Base-by-base conservation (phyloP, 2,888 invertebrate species). In the Aleiodes leptofemur region DNA sequence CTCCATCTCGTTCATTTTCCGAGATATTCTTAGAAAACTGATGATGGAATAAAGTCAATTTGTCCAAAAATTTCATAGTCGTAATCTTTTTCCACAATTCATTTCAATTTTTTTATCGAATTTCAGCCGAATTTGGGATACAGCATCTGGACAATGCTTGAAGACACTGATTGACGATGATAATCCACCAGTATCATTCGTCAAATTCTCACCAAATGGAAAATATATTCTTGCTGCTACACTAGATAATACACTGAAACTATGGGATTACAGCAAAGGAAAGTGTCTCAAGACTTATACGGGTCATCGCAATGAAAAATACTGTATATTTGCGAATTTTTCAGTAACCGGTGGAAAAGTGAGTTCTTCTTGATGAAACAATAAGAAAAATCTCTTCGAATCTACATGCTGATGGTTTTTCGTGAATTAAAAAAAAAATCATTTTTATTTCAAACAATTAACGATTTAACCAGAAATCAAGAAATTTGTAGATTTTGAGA, bases 271-370 rank as follows among this genome's bases (percentile, higher is more conserved):
- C 90, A 97, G 97, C 79, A 97, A 99, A 92, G 98, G 98, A 80
- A 99, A 99, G 91, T 98, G 98, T 90, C 91, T 99, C 74, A 99
- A 99, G 91, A 98, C 98, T 0, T 99, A 99, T 88, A 96, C 96
- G 0, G 99, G 99, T 4, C 99, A 99, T 90, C 96, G 96, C 90
- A 99, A 99, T 90, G 98, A 99, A 90, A 99, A 99, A 89, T 99
- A 98, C 90, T 99, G 99, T 90, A 98, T 99, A 90, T 99, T 99
- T 90, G 99, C 99, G 66, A 99, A 99, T 90, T 99, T 99, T 90
- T 99, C 99, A 50, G 99, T 99, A 7, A 99, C 99, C 14, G 99
- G 99, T 76, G 99, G 99, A 88, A 99, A 99, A 94, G 97, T 96
- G 89, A 86, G 89, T 83, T 23, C 43, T 11, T 43, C 7, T 8